Conservation (phyloP, 2,888 invertebrate genomes). For the Eledona agricola region DNA sequence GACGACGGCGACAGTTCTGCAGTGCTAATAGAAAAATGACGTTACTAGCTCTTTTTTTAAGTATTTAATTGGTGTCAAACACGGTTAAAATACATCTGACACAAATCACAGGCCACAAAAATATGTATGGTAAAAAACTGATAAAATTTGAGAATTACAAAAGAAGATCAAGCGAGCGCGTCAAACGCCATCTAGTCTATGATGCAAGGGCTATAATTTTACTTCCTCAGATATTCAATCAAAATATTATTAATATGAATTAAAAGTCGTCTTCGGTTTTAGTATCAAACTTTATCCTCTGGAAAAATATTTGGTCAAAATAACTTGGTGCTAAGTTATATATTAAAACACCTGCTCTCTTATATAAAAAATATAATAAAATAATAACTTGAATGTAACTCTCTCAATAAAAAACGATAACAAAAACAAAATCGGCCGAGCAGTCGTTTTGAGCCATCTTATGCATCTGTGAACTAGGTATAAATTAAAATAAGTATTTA, state of each 20-base stretch:
- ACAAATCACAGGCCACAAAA: slow-evolving; percentile 36
- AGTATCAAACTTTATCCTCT: slow-evolving; percentile 2
- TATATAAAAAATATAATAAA: slow-evolving; percentile 24
- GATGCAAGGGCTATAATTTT: slow-evolving; percentile 41
- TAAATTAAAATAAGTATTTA: slow-evolving; percentile 44
- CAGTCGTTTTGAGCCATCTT: slow-evolving; percentile 63
- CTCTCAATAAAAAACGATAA: slow-evolving; percentile 44
- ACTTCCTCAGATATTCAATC: slow-evolving; percentile 8
- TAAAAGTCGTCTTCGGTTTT: not conserved
- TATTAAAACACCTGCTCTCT: slow-evolving; percentile 37
- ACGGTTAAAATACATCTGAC: slow-evolving; percentile 22
- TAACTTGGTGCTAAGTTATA: slow-evolving; percentile 37
- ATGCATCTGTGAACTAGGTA: slow-evolving; percentile 62
- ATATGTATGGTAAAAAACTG: too few relatives aligned
- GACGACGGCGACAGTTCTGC: slow-evolving; percentile 24
- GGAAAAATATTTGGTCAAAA: slow-evolving; percentile 37
- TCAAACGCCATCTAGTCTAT: slow-evolving; percentile 39
- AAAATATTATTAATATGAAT: slow-evolving; percentile 11
- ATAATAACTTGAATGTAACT: slow-evolving; percentile 40
- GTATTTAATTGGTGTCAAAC: slow-evolving; percentile 15
- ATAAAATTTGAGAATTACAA: slow-evolving; percentile 5
- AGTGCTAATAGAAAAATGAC: slow-evolving; percentile 26
- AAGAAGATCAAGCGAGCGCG: slow-evolving; percentile 24
- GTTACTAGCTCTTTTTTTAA: slow-evolving; percentile 16
- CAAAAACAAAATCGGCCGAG: slow-evolving; percentile 54